phyloP scores from a whole-genome alignment of 2,888 invertebrate species.

The Synergus gifuensis region DNA sequence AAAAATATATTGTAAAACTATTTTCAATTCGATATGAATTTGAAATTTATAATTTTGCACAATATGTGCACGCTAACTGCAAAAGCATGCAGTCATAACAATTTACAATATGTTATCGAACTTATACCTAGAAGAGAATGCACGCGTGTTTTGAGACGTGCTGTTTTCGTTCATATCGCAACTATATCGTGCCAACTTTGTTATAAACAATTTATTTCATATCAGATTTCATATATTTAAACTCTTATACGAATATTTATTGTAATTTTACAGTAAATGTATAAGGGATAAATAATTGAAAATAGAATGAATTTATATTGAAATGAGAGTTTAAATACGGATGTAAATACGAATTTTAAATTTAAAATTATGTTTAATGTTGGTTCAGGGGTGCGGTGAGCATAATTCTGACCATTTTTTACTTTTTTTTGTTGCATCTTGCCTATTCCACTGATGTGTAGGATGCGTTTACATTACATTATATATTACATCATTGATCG shows the following conservation, averaged over 20 bases:
- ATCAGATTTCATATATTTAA: too few species aligned
- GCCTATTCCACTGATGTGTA: not conserved
- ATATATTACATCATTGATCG: not conserved
- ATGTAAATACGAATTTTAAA: too few species aligned
- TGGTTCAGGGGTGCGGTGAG: not conserved
- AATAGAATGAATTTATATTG: too few species aligned
- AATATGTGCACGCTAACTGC: not conserved
- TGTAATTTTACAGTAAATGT: too few species aligned
- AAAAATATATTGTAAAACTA: too few species aligned
- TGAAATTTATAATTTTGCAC: not conserved
- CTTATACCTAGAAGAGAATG: constrained; percentile 12
- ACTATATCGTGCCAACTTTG: not conserved
- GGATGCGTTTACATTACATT: not conserved
- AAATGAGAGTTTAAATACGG: too few species aligned
- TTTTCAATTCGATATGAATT: too few species aligned
- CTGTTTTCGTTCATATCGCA: not conserved
- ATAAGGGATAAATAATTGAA: too few species aligned
- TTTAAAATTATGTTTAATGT: not conserved
- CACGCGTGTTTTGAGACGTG: constrained; percentile 24
- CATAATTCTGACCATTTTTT: not conserved
- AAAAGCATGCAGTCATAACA: not conserved
- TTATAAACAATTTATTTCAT: not conserved
- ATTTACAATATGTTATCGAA: constrained; percentile 20
- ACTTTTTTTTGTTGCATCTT: not conserved
- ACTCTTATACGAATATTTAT: too few species aligned